These are phyloP conservation scores for Hydraecia micacea DNA, from an alignment of 2,888 invertebrate species.

Conservation along the genomic window DNA sequence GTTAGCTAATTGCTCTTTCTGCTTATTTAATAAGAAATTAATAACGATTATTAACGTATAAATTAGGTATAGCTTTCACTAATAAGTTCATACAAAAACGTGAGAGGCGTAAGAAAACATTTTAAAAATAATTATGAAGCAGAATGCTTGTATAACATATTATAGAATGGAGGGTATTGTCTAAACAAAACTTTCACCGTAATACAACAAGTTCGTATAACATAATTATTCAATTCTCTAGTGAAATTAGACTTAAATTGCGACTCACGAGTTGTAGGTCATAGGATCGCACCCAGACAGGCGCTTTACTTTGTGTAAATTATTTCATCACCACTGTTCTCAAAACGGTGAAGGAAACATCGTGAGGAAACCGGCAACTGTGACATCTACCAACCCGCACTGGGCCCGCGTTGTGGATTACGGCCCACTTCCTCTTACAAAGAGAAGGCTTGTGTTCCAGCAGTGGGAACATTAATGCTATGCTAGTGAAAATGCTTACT, in stretches of 20 bases:
- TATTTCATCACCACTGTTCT: no score
- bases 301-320: no score
- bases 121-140: conserved; percentile 1
- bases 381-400: no score
- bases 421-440: no score
- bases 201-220: not conserved
- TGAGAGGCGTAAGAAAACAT: not conserved
- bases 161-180: not conserved
- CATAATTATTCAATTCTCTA: conserved; percentile 2
- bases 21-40: not conserved
- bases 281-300: no score
- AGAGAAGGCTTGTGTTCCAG: no score
- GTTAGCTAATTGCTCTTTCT: no score
- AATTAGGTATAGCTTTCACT: not conserved
- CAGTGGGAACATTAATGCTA: no score
- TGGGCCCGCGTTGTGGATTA: no score
- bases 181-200: not conserved
- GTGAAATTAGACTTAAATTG: not conserved
- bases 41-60: not conserved
- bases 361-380: no score
- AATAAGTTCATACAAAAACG: not conserved
- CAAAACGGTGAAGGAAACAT: no score
- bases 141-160: not conserved
- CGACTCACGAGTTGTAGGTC: no score
- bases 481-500: not conserved